A percentile compares a stretch with the other conserved stretches of the same genome.
Conservation (phyloP, 92 coral and sea anemone species). For the Pocillopora meandrina region DNA sequence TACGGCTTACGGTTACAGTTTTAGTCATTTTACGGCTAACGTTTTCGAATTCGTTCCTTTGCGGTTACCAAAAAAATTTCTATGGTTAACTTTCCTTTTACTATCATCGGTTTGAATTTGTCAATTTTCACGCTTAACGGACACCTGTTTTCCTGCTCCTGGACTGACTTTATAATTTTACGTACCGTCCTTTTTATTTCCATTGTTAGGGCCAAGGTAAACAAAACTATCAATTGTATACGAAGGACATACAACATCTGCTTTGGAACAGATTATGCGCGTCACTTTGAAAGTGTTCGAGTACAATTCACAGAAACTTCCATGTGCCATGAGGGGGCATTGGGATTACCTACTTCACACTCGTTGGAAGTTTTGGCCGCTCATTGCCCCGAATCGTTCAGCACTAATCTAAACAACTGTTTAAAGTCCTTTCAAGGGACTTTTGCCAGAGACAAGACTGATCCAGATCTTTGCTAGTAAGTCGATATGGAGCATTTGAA, state of each 20-base stretch:
- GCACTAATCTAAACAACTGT: neutral
- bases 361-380: neutral
- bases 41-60: too few species aligned
- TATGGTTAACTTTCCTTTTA: too few species aligned
- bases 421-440: neutral
- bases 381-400: neutral
- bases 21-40: too few species aligned
- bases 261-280: neutral
- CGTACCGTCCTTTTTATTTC: neutral
- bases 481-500: neutral
- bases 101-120: too few species aligned
- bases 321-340: neutral
- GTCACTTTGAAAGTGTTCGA: neutral
- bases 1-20: too few species aligned
- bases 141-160: too few species aligned
- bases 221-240: neutral
- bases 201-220: neutral
- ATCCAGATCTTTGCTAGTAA: constrained; percentile 13
- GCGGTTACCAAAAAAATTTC: too few species aligned
- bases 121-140: too few species aligned
- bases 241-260: neutral
- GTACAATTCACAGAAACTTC: neutral
- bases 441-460: neutral
- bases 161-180: neutral
- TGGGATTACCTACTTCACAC: neutral